phyloP scores from a whole-genome alignment of 2,797 vertebrate genomes.

The Lacerta agilis region DNA sequence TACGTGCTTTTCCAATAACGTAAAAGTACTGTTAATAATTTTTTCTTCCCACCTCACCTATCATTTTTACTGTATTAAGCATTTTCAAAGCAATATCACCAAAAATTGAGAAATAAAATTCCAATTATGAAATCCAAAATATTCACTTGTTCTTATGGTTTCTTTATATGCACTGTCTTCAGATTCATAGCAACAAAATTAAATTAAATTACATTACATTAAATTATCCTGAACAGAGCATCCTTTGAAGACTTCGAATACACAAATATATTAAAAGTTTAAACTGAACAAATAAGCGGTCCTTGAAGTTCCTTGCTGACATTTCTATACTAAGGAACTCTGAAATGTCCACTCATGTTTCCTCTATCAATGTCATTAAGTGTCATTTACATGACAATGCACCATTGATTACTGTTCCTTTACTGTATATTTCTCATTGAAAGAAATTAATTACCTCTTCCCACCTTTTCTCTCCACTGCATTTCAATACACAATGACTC shows the following conservation, averaged over 20 bases:
- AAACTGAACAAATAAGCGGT: background rate
- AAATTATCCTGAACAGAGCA: background rate
- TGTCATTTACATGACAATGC: background rate
- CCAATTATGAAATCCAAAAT: background rate
- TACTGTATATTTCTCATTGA: background rate
- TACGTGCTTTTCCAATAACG: background rate
- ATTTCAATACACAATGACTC: background rate
- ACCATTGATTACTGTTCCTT: background rate
- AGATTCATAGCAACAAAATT: background rate
- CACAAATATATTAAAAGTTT: background rate
- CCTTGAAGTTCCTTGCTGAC: background rate
- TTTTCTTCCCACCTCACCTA: background rate
- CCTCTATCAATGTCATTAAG: background rate
- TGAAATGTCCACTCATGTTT: background rate
- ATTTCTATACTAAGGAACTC: background rate
- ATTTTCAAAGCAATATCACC: background rate
- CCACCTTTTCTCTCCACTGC: background rate
- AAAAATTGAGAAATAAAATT: slow-evolving; percentile 10
- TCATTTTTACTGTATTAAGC: background rate
- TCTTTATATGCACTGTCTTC: background rate
- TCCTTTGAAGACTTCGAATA: slow-evolving; percentile 1
- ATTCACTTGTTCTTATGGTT: background rate
- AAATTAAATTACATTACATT: slow-evolving; percentile 23
- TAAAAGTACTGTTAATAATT: background rate
- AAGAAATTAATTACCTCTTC: background rate